phyloP scores from a whole-genome alignment of 2,888 invertebrate species.

The Steinernema carpocapsae region DNA sequence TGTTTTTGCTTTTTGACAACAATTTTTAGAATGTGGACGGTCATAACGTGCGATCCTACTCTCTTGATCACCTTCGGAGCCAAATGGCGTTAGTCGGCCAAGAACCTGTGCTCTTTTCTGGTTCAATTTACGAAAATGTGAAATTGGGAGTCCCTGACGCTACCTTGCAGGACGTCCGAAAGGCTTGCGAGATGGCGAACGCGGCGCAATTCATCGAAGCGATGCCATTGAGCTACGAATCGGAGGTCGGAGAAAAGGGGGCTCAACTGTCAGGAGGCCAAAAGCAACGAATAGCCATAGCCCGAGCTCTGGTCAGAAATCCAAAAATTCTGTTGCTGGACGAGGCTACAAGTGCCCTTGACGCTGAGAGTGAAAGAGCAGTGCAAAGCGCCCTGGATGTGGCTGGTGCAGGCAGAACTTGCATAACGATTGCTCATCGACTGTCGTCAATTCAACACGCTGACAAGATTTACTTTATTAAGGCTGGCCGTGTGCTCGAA shows the following conservation, averaged over 20 bases:
- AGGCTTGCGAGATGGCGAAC: constrained; percentile 42
- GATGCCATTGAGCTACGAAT: constrained; percentile 37
- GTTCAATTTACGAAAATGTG: constrained; percentile 68
- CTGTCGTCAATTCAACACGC: constrained; percentile 51
- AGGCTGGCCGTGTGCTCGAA: constrained; percentile 40
- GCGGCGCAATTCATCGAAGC: constrained; percentile 36
- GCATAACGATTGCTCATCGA: constrained; percentile 56
- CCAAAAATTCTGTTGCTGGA: constrained; percentile 43
- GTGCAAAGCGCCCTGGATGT: constrained; percentile 52
- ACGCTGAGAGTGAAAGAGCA: constrained; percentile 37
- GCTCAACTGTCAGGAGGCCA: constrained; percentile 40
- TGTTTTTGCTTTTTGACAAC: not conserved
- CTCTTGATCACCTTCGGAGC: not conserved
- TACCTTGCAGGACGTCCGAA: constrained; percentile 32
- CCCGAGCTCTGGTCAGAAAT: constrained; percentile 34
- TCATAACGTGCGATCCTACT: not conserved
- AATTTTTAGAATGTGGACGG: not conserved
- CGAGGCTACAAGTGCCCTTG: constrained; percentile 46
- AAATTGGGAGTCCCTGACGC: constrained; percentile 75
- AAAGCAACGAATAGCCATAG: constrained; percentile 43
- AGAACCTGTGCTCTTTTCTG: constrained; percentile 18
- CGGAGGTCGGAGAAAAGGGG: constrained; percentile 38
- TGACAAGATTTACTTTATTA: constrained; percentile 40
- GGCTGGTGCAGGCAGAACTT: constrained; percentile 49
- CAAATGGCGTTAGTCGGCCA: constrained; percentile 31